These are phyloP conservation scores for Xylocampa areola DNA, from an alignment of 2,888 invertebrate species.

Conservation along the genomic window DNA sequence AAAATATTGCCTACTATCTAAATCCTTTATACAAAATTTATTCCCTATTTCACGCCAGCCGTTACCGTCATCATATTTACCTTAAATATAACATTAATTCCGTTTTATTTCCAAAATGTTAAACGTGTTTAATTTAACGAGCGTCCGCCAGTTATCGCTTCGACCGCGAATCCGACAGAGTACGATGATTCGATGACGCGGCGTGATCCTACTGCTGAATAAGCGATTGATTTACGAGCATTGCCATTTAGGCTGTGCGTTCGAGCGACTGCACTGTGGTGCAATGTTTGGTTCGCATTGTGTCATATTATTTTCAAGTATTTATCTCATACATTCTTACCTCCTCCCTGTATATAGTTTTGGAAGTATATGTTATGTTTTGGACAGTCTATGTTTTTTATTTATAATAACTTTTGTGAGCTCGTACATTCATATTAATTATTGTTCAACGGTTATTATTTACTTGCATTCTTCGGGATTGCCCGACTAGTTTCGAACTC, in stretches of 20 bases:
- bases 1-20: constrained; percentile 8
- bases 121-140: constrained; percentile 53
- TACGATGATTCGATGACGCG: constrained; percentile 65
- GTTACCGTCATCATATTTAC: constrained; percentile 48
- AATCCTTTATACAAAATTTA: constrained; percentile 14
- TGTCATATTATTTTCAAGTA: no score
- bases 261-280: constrained; percentile 41
- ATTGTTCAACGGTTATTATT: no score
- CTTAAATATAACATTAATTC: constrained; percentile 50
- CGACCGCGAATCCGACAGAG: constrained; percentile 49
- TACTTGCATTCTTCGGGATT: no score
- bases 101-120: constrained; percentile 51
- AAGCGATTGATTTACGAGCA: constrained; percentile 70
- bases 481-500: no score
- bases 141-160: constrained; percentile 44
- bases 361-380: no score
- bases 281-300: not conserved
- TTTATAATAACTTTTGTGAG: no score
- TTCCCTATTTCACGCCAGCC: constrained; percentile 25
- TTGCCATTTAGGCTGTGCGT: constrained; percentile 42
- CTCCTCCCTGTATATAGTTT: no score
- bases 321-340: no score
- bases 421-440: no score
- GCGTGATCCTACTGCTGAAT: constrained; percentile 65
- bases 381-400: no score